A percentile compares a stretch with the other conserved stretches of the same genome.
These are phyloP conservation scores for Dendrolimus pini DNA, from an alignment of 2,888 invertebrate species.

Conservation along the genomic window DNA sequence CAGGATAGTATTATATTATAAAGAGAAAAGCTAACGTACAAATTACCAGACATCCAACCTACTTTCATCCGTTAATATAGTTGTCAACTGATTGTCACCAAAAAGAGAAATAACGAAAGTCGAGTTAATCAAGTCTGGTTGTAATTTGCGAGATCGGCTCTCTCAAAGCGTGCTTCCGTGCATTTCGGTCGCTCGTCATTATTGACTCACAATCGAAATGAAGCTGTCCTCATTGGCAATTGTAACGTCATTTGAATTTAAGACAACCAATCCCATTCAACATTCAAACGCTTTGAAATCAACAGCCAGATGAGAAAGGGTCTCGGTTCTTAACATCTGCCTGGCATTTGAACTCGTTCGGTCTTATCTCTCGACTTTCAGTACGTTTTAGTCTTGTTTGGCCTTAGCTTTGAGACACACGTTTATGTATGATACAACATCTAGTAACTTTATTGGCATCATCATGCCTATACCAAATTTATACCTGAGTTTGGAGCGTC, in stretches of 20 bases:
- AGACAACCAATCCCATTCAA: conserved; percentile 68
- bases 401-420: no score
- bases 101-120: no score
- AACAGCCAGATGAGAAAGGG: conserved; percentile 3
- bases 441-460: no score
- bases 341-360: not conserved
- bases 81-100: conserved; percentile 10
- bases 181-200: conserved; percentile 45
- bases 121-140: no score
- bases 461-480: no score
- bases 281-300: conserved; percentile 53
- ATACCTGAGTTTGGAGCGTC: no score
- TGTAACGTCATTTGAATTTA: conserved; percentile 71
- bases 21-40: no score
- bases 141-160: conserved; percentile 13
- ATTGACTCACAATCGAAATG: conserved; percentile 70
- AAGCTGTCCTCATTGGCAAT: conserved; percentile 71
- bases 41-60: conserved; percentile 17
- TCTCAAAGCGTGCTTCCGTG: conserved; percentile 41
- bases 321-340: conserved; percentile 18
- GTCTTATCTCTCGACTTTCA: not conserved
- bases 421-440: no score
- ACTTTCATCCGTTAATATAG: conserved; percentile 57
- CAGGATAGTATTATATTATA: no score
- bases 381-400: no score